Percentiles rank a stretch among this genome's conserved stretches.
These are phyloP conservation scores for Meteorus cinctellus DNA, from an alignment of 2,888 invertebrate species.

Conservation along the genomic window DNA sequence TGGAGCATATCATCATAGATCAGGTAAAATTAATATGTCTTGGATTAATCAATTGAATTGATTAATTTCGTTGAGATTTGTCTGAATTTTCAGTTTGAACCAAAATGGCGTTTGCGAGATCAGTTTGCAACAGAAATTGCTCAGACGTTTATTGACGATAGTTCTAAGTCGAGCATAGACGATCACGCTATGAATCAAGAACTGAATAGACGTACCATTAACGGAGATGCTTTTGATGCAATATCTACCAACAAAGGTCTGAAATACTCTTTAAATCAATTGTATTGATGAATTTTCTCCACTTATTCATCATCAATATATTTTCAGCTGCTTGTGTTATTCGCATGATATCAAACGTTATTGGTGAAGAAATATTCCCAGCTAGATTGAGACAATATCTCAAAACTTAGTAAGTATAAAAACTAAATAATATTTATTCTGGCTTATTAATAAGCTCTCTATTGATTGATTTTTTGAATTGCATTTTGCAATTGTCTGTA, in stretches of 20 bases:
- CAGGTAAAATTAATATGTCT: slow-evolving; percentile 9
- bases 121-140: slow-evolving; percentile 73
- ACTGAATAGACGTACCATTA: slow-evolving; percentile 74
- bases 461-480: too few species aligned
- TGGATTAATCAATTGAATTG: too few species aligned
- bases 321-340: slow-evolving; percentile 75
- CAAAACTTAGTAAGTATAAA: slow-evolving; percentile 60
- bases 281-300: not conserved
- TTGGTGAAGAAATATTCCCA: slow-evolving; percentile 73
- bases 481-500: too few species aligned
- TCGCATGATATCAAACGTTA: slow-evolving; percentile 76
- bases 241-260: slow-evolving; percentile 79
- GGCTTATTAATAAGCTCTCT: too few species aligned
- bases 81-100: slow-evolving; percentile 35
- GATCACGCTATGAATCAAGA: slow-evolving; percentile 75
- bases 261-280: too few species aligned
- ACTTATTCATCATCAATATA: slow-evolving; percentile 39
- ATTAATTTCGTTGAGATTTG: too few species aligned
- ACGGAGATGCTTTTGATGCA: slow-evolving; percentile 76
- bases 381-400: slow-evolving; percentile 67
- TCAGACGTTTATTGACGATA: slow-evolving; percentile 72
- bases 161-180: slow-evolving; percentile 60
- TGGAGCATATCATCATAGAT: slow-evolving; percentile 72
- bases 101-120: slow-evolving; percentile 74
- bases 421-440: not conserved